A percentile compares a stretch with the other conserved stretches of the same genome.
These are phyloP conservation scores for Ellobium chinense DNA, from an alignment of 2,888 invertebrate species.

Conservation along the genomic window DNA sequence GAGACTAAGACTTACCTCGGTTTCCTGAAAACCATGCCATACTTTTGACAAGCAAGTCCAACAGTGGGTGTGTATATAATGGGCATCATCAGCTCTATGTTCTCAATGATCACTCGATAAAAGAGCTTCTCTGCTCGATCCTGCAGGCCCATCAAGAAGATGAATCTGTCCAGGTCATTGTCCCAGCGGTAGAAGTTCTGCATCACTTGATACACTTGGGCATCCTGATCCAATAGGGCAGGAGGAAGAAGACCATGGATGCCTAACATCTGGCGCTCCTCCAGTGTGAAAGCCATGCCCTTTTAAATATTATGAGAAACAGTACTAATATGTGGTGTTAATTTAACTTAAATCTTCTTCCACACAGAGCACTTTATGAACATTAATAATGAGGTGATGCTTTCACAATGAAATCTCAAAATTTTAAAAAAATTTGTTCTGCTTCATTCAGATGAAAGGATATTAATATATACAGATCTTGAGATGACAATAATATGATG, in stretches of 20 bases:
- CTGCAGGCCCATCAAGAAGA: slow-evolving; percentile 80
- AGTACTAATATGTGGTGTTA: too few relatives aligned
- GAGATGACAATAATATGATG: too few relatives aligned
- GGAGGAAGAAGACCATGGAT: slow-evolving; percentile 97
- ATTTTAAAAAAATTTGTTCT: neutral
- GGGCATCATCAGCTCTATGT: slow-evolving; percentile 96
- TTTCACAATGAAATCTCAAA: neutral
- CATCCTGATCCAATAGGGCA: slow-evolving; percentile 85
- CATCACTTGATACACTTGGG: slow-evolving; percentile 86
- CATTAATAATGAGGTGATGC: too few relatives aligned
- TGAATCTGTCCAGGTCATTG: slow-evolving; percentile 82
- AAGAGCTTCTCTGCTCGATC: slow-evolving; percentile 98
- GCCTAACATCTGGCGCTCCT: slow-evolving; percentile 95
- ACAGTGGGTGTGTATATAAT: slow-evolving; percentile 99
- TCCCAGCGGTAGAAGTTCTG: slow-evolving; percentile 82
- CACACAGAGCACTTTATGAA: too few relatives aligned
- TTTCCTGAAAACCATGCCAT: slow-evolving; percentile 92
- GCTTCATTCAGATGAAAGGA: too few relatives aligned
- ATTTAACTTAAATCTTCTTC: too few relatives aligned
- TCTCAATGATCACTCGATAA: slow-evolving; percentile 91
- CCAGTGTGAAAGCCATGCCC: slow-evolving; percentile 96
- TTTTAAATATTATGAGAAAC: too few relatives aligned
- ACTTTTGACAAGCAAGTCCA: slow-evolving; percentile 97
- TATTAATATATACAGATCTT: too few relatives aligned
- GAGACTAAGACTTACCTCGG: slow-evolving; percentile 83